Base-by-base conservation (phyloP, 2,113 vertebrate species). In the Abramis brama region DNA sequence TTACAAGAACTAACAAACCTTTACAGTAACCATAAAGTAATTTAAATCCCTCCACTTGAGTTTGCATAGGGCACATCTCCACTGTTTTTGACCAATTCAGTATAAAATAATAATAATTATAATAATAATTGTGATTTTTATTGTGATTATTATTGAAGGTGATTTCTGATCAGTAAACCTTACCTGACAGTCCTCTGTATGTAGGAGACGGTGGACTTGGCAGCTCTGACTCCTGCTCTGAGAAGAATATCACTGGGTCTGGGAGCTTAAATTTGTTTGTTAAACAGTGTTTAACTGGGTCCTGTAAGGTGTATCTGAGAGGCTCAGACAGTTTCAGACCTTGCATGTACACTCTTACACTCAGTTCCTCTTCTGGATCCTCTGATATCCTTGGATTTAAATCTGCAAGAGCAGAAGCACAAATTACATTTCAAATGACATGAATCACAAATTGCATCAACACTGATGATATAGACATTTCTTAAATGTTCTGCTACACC, bases 151-250 rank as follows among this genome's bases (percentile, higher is more conserved):
- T 52, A 15, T 17, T 39, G 36, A 39, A 39, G 39, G 39, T 8
- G 39, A 43, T 43, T 43, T 43, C 1, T 43, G 39, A 8, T 43
- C 71, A 12, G 86, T 59, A 19, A 52, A 82, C 30, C 21, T 9
- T 70, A 86, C 85, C 85, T 13, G 79, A 82, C 25, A 86, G 11
- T 13, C 33, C 82, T 85, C 62, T 82, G 52, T 83, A 88, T 9
- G 83, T 74, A 15, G 87, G 85, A 30, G 87, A 88, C 0, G 64
- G 85, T 4, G 87, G 79, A 19, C 74, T 79, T 3, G 39, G 86
- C 6, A 87, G 73, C 39, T 88, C 62, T 2, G 89, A 21, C 21
- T 94, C 93, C 39, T 89, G 95, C 93, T 91, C 33, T 89, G 80
- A 84, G 23, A 84, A 79, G 57, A 76, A 76, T 39, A 86, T n/a